Evolutionary conservation across 2,888 invertebrate genomes (phyloP), one percentile per base, ranked within the genome.

Genomic region (Chesias legatella): DNA sequence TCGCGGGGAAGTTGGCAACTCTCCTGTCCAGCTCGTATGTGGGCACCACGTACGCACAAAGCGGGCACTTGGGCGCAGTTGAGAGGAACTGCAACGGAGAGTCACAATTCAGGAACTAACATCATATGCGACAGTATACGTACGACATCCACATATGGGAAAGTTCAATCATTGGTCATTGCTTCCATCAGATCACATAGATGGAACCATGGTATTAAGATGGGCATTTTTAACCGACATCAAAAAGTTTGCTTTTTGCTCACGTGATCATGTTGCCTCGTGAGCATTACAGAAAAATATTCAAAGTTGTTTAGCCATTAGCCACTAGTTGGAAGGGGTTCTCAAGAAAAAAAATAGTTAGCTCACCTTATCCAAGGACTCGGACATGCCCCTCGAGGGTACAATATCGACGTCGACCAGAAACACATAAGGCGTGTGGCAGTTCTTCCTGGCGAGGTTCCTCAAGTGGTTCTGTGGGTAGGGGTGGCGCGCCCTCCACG

Each of bases 381-480:
- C 90, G 1, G 94, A 91, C 83, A 95, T 91, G 48, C 92, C 92
- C 53, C 80, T 85, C 47, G 94, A 94, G 1, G 97, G 96, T 43
- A 97, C 92, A 48, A 97, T 94, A 72, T 97, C 97, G 6, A 97
- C 93, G 74, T 97, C 97, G 1, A 95, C 95, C 29, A 96, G 85
- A 67, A 96, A 96, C 29, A 95, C 94, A 73, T 92, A 94, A 24
- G 91, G 90, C 1, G 92, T 92, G 59, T 94, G 94, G 56, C 96
- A 96, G 62, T 95, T 95, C 67, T 95, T 94, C 35, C 96, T 84
- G 0, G 96, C 97, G 37, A 96, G 78, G 73, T 97, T 97, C 53
- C 97, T 88, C 82, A 97, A 83, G 66, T 96, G 95, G 68, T 97
- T 97, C 79, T 97, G 97, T 0, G 97, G 97, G 71, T 97, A 97